These are phyloP conservation scores for Egretta garzetta DNA, from an alignment of 2,113 vertebrate species.

Conservation along the genomic window DNA sequence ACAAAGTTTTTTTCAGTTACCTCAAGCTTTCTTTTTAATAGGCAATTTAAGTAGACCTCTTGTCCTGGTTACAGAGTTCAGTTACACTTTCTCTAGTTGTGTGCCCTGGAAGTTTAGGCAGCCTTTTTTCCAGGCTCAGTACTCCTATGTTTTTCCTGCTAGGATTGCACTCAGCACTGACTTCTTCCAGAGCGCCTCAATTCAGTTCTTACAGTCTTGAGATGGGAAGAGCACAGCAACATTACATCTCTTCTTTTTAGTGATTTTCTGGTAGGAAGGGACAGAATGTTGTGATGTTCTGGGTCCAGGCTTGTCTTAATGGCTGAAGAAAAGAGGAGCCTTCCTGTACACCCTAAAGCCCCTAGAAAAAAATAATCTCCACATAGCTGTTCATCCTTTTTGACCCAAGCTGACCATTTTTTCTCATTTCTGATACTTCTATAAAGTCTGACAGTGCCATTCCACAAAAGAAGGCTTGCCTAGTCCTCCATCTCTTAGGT, in stretches of 20 bases:
- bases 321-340: background rate
- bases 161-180: background rate
- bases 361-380: background rate
- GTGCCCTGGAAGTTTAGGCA: background rate
- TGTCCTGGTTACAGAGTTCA: background rate
- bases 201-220: background rate
- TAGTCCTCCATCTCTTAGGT: background rate
- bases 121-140: background rate
- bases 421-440: background rate
- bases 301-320: background rate
- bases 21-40: background rate
- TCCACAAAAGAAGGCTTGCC: background rate
- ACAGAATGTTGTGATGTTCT: background rate
- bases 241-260: background rate
- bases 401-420: background rate
- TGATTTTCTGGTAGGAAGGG: background rate
- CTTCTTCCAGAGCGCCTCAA: background rate
- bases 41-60: background rate
- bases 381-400: background rate
- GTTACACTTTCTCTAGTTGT: background rate
- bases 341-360: background rate
- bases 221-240: background rate
- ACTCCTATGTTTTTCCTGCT: background rate
- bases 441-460: background rate
- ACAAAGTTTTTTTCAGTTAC: background rate